A percentile compares a stretch with the other conserved stretches of the same genome.
Conservation (phyloP, 1,140 invertebrate genomes). For the Drosophila truncata region DNA sequence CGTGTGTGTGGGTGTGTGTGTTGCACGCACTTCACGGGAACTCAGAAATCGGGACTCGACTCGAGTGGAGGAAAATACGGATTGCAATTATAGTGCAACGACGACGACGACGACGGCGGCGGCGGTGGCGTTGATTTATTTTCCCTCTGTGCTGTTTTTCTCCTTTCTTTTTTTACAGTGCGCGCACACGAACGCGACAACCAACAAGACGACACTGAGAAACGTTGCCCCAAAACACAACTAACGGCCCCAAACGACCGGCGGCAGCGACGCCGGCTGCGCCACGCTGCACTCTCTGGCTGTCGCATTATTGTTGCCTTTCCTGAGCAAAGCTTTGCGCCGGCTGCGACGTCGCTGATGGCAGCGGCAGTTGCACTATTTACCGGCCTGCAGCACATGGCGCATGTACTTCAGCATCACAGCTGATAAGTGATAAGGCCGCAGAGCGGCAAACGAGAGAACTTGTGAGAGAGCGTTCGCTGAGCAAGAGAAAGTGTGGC, state of each 20-base stretch:
- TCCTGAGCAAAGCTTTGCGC: conserved; percentile 68
- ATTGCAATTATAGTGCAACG: conserved; percentile 43
- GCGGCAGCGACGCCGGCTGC: conserved; percentile 41
- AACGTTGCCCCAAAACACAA: conserved; percentile 62
- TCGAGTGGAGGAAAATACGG: conserved; percentile 26
- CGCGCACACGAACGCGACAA: conserved; percentile 82
- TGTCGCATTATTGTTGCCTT: conserved; percentile 36
- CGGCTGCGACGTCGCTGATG: conserved; percentile 42
- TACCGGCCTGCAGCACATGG: conserved; percentile 63
- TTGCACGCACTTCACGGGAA: conserved; percentile 35
- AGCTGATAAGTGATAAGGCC: conserved; percentile 81
- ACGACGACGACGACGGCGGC: conserved; percentile 11
- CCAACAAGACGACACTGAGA: conserved; percentile 80
- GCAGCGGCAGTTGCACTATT: conserved; percentile 48
- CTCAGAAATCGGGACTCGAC: conserved; percentile 42
- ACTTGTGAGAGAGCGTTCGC: not conserved
- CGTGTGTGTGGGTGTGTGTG: conserved; percentile 8
- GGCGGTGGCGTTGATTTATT: conserved; percentile 39
- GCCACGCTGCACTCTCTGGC: conserved; percentile 31
- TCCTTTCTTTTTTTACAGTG: conserved; percentile 41
- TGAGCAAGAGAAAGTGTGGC: not conserved
- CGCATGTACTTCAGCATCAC: conserved; percentile 66
- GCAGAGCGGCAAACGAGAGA: conserved; percentile 3
- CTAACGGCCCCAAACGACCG: conserved; percentile 38
- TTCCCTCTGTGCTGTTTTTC: conserved; percentile 27